phyloP scores from a whole-genome alignment of 2,888 invertebrate genomes.

The Drosophila atripex region DNA sequence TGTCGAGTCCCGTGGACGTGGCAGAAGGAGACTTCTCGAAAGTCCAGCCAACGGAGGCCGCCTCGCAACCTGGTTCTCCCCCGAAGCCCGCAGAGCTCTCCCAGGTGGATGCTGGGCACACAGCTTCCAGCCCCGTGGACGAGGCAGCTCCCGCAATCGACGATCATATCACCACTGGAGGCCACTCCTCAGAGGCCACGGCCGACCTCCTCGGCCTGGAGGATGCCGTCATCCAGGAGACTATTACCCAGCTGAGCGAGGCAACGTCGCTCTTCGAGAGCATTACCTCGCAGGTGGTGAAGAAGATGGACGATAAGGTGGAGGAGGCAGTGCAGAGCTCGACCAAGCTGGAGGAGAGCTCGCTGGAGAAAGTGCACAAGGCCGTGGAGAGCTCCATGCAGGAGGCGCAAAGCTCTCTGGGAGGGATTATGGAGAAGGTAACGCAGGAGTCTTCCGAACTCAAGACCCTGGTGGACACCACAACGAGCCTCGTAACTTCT shows the following conservation, averaged over 20 bases:
- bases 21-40: conserved; percentile 66
- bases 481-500: conserved; percentile 29
- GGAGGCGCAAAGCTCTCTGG: conserved; percentile 44
- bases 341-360: conserved; percentile 11
- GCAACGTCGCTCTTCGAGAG: conserved; percentile 6
- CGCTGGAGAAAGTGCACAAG: conserved; percentile 30
- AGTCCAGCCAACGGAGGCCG: background rate
- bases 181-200: background rate
- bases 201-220: conserved; percentile 16
- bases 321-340: conserved; percentile 9
- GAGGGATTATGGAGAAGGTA: conserved; percentile 42
- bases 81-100: conserved; percentile 54
- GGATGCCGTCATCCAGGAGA: conserved; percentile 6
- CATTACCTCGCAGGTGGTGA: conserved; percentile 20
- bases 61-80: conserved; percentile 38
- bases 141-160: conserved; percentile 47
- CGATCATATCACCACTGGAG: conserved; percentile 50
- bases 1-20: conserved; percentile 71
- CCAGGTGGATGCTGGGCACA: conserved; percentile 49
- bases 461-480: conserved; percentile 35
- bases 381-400: conserved; percentile 33
- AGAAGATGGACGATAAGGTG: conserved; percentile 11
- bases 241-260: background rate
- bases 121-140: conserved; percentile 72
- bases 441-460: conserved; percentile 39